These are phyloP conservation scores for Amphimallon solstitiale DNA, from an alignment of 2,888 invertebrate species.

Conservation along the genomic window DNA sequence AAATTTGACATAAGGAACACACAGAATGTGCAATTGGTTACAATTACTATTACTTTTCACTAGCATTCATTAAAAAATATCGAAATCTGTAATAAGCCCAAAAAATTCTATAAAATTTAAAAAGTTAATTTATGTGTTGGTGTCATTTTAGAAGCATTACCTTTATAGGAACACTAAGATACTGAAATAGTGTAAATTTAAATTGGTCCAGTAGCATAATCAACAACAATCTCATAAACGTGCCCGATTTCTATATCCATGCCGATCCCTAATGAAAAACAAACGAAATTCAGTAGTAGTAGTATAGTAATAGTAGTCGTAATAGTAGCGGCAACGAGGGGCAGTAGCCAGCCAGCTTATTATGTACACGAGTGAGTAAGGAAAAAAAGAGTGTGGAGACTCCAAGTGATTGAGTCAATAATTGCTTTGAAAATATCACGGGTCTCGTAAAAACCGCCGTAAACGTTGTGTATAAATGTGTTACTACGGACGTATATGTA, in stretches of 20 bases:
- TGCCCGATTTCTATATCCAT: not conserved
- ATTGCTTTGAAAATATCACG: slow-evolving; percentile 33
- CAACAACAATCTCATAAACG: not conserved
- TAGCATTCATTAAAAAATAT: too few species aligned
- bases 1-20: too few species aligned
- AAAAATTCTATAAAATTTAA: too few species aligned
- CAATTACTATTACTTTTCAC: too few species aligned
- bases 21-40: too few species aligned
- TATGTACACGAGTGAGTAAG: not conserved
- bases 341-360: not conserved
- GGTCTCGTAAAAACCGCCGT: slow-evolving; percentile 26
- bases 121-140: too few species aligned
- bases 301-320: not conserved
- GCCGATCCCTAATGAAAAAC: slow-evolving; percentile 20
- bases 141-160: too few species aligned
- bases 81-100: too few species aligned
- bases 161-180: too few species aligned
- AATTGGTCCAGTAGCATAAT: too few species aligned
- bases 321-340: not conserved
- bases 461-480: not conserved
- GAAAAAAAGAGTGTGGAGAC: slow-evolving; percentile 16
- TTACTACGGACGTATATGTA: too few species aligned
- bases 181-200: too few species aligned
- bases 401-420: slow-evolving; percentile 33
- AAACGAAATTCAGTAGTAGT: slow-evolving; percentile 24